Conservation (phyloP, 2,113 vertebrate species). For the Ammospiza caudacuta region DNA sequence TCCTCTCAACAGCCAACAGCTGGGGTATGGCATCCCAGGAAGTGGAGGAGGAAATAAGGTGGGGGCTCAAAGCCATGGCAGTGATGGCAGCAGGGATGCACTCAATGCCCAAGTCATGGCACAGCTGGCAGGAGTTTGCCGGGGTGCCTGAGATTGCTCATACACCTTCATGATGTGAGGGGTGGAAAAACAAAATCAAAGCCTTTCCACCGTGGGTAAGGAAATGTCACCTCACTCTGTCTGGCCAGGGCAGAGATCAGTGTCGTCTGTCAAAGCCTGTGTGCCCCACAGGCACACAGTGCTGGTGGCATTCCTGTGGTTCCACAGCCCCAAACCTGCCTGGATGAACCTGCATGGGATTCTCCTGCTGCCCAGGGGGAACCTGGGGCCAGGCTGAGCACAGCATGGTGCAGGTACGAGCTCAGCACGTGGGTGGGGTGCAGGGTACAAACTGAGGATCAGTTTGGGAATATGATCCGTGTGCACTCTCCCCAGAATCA, state of each 20-base stretch:
- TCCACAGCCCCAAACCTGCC: not conserved
- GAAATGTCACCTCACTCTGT: not conserved
- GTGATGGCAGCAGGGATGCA: not conserved
- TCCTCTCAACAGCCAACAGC: not conserved
- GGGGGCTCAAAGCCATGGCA: not conserved
- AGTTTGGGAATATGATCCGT: not conserved
- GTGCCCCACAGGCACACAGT: not conserved
- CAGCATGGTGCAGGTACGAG: fast-evolving
- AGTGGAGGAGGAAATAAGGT: not conserved
- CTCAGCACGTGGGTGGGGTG: too few relatives aligned
- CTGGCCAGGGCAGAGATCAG: not conserved
- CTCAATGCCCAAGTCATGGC: fast-evolving
- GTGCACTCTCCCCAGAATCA: not conserved
- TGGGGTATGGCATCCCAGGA: not conserved
- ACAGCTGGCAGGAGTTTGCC: not conserved
- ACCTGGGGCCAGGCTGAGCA: not conserved
- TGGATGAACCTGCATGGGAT: not conserved
- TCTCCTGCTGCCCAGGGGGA: fast-evolving
- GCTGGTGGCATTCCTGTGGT: not conserved
- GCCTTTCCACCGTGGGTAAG: not conserved
- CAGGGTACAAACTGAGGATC: not conserved
- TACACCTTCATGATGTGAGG: not conserved
- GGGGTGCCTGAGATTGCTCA: not conserved
- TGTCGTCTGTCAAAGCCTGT: not conserved
- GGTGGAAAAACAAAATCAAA: not conserved